These are phyloP conservation scores for Sebastes cheni DNA, from an alignment of 2,797 vertebrate genomes.

Conservation along the genomic window DNA sequence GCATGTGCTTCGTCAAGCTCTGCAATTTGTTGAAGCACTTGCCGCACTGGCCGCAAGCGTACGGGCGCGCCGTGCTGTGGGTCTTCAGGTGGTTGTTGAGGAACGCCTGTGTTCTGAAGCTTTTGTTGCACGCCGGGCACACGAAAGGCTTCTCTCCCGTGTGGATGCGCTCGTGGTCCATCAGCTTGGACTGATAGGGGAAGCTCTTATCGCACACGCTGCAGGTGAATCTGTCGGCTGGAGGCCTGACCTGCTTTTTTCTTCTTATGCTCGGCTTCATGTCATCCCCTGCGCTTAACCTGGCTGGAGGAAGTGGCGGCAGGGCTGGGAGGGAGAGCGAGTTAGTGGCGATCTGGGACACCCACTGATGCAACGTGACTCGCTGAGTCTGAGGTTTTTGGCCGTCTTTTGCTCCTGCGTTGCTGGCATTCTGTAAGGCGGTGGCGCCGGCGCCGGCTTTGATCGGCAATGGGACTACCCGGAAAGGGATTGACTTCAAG, in stretches of 20 bases:
- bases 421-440: constrained; percentile 23
- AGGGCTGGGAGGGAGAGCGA: constrained; percentile 79
- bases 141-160: constrained; percentile 81
- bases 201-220: constrained; percentile 79
- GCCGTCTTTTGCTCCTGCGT: constrained; percentile 41
- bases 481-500: constrained; percentile 67
- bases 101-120: constrained; percentile 81
- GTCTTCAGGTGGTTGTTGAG: constrained; percentile 84
- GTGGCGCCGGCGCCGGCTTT: constrained; percentile 17
- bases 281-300: constrained; percentile 24
- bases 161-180: constrained; percentile 81
- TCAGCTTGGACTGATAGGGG: constrained; percentile 80
- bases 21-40: constrained; percentile 82
- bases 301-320: constrained; percentile 68
- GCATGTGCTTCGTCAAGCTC: constrained; percentile 80
- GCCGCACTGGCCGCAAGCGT: constrained; percentile 79
- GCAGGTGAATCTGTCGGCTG: constrained; percentile 65
- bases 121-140: constrained; percentile 81
- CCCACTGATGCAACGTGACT: constrained; percentile 84
- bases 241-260: constrained; percentile 68
- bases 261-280: constrained; percentile 59
- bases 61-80: constrained; percentile 77
- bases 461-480: constrained; percentile 48
- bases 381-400: constrained; percentile 71
- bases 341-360: constrained; percentile 82